Base-by-base conservation (phyloP, 2,797 vertebrate genomes). In the Forpus xanthops region DNA sequence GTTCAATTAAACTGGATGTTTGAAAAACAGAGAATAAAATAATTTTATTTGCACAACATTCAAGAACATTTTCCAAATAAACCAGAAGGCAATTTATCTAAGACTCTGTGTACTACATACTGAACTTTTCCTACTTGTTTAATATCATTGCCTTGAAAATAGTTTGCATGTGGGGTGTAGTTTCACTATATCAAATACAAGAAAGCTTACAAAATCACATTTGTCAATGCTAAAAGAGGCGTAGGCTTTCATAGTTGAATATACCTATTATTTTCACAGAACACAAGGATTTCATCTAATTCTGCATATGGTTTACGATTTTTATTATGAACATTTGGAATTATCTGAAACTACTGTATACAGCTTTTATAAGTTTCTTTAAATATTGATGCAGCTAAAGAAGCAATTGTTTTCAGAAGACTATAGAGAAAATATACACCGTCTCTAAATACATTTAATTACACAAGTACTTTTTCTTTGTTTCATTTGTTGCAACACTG, bases 1-100 rank as follows among this genome's bases (percentile, higher is more conserved):
- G 72, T 80, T 96, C 94, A 97, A 76, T 96, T 96, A 98, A 96
- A 94, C 33, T 82, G 92, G 80, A 89, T 90, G 42, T 84, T 89
- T 89, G 68, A 86, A 58, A 47, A 91, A 61, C 55, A 94, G 83
- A 68, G 5, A 61, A 44, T 60, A 91, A 92, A n/a, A 60, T 72
- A 71, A 64, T 85, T 87, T 95, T 91, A 96, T 31, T 93, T 8
- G 3, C 84, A 84, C 37, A 93, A 47, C 56, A 87, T 65, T 89
- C 67, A 89, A 92, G 44, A 87, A 92, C 41, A 56, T 89, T 96
- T 97, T 93, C 89, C 75, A 94, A 93, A 83, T 61, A 93, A 93
- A 96, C 31, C 49, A 91, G 15, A 94, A 87, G 70, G n/a, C 41
- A 91, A 92, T 96, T 96, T 90, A 55, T 92, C 80, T 70, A 45